Evolutionary conservation across 1,140 invertebrate genomes (phyloP).

Genomic region (Zaprionus ornatus): DNA sequence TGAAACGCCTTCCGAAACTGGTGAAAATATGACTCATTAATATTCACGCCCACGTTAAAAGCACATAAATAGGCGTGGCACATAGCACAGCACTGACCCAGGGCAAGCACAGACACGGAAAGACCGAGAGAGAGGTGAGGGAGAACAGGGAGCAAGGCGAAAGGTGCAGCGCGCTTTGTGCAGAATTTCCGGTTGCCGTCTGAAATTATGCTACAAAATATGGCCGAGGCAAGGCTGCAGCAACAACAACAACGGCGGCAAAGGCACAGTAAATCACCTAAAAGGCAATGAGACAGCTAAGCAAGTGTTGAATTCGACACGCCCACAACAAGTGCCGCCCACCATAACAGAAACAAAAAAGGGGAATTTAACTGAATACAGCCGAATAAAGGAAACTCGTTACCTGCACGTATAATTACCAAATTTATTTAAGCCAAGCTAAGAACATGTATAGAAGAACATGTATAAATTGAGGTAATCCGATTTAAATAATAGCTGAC

Average conservation of each 20-base stretch:
- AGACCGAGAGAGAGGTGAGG: neutral
- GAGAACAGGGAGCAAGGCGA: neutral
- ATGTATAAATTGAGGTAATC: neutral
- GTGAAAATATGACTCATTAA: constrained; percentile 75
- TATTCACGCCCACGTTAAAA: constrained; percentile 81
- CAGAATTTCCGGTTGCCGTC: constrained; percentile 57
- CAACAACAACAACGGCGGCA: constrained; percentile 29
- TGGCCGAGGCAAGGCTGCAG: constrained; percentile 13
- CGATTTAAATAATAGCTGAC: too few species aligned
- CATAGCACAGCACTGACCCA: constrained; percentile 29
- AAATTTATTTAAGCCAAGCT: neutral
- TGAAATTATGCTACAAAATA: constrained; percentile 60
- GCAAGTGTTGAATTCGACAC: constrained; percentile 48
- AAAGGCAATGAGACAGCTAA: constrained; percentile 46
- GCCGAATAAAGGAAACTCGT: neutral
- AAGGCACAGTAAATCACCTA: constrained; percentile 51
- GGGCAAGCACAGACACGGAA: neutral
- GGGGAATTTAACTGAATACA: constrained; percentile 29
- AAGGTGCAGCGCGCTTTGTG: constrained; percentile 45
- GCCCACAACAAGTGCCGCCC: constrained; percentile 39
- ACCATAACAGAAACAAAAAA: neutral
- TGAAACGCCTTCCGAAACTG: constrained; percentile 58
- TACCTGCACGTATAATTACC: neutral
- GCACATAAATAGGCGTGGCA: constrained; percentile 78
- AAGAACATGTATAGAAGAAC: too few species aligned